Percentiles rank a stretch among this genome's conserved stretches.
phyloP scores from a whole-genome alignment of 2,113 vertebrate genomes.

The Salvelinus fontinalis region DNA sequence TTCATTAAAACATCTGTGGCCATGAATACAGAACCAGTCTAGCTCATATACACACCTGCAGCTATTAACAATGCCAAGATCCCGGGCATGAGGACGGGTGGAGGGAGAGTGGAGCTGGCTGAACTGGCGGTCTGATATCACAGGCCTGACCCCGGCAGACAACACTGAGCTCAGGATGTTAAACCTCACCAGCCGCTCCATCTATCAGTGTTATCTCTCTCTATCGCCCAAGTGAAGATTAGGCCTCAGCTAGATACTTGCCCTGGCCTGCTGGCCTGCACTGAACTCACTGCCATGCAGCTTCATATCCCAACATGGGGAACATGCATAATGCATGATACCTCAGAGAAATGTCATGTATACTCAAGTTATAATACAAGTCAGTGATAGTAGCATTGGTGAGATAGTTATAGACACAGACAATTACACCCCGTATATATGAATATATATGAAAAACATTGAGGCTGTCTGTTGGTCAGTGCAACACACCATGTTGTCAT shows the following conservation, averaged over 20 bases:
- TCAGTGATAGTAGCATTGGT: neutral
- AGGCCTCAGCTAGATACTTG: slow-evolving; percentile 50
- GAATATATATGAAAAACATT: neutral
- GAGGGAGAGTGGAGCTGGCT: slow-evolving; percentile 35
- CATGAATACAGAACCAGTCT: slow-evolving; percentile 35
- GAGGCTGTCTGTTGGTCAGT: neutral
- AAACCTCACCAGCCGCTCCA: slow-evolving; percentile 58
- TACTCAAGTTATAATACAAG: neutral
- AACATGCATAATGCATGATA: neutral
- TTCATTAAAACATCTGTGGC: slow-evolving; percentile 32
- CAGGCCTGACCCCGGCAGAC: slow-evolving; percentile 57
- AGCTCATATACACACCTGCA: slow-evolving; percentile 43
- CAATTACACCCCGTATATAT: neutral
- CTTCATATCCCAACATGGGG: neutral
- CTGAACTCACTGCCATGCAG: neutral
- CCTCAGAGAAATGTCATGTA: neutral
- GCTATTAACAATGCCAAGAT: slow-evolving; percentile 53
- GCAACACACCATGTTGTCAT: neutral
- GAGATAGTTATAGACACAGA: neutral
- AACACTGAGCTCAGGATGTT: slow-evolving; percentile 65
- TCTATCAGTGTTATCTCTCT: slow-evolving; percentile 69
- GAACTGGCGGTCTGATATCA: slow-evolving; percentile 51
- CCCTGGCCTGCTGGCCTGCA: slow-evolving; percentile 2
- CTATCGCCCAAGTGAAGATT: slow-evolving; percentile 65
- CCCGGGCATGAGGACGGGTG: slow-evolving; percentile 38